Conservation (phyloP, 2,888 invertebrate genomes). For the Nemurella pictetii region DNA sequence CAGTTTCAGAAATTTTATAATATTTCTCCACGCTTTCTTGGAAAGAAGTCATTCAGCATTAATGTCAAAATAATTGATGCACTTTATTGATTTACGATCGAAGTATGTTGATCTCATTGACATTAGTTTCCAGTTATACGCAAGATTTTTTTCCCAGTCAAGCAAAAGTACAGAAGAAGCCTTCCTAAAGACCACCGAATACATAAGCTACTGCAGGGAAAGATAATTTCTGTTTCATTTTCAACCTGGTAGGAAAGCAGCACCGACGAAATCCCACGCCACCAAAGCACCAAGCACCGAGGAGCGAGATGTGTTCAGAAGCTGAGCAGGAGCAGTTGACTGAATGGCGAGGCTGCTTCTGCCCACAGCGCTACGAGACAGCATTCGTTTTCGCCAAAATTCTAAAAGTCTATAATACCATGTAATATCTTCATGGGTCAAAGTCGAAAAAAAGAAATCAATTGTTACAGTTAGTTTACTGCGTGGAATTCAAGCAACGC, state of each 20-base stretch:
- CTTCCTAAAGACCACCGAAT: too few relatives aligned
- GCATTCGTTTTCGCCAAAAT: background rate
- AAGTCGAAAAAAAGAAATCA: slow-evolving; percentile 9
- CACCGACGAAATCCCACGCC: background rate
- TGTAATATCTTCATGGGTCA: background rate
- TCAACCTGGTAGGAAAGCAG: too few relatives aligned
- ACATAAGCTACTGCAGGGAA: too few relatives aligned
- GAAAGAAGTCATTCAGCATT: background rate
- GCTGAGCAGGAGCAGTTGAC: background rate
- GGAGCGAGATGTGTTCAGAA: background rate
- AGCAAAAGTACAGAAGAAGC: background rate
- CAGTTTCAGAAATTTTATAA: background rate
- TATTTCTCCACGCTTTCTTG: background rate
- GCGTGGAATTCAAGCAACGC: background rate
- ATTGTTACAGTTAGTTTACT: background rate
- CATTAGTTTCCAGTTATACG: background rate
- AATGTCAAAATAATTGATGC: slow-evolving; percentile 1
- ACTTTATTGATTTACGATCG: background rate
- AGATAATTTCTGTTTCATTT: too few relatives aligned
- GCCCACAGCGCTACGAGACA: background rate
- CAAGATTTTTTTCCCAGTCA: background rate
- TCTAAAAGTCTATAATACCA: too few relatives aligned
- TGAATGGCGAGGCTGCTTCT: background rate
- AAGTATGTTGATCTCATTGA: background rate
- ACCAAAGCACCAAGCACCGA: too few relatives aligned